A percentile compares a stretch with the other conserved stretches of the same genome.
Conservation (phyloP, 2,797 vertebrate species). For the Cynopterus sphinx region DNA sequence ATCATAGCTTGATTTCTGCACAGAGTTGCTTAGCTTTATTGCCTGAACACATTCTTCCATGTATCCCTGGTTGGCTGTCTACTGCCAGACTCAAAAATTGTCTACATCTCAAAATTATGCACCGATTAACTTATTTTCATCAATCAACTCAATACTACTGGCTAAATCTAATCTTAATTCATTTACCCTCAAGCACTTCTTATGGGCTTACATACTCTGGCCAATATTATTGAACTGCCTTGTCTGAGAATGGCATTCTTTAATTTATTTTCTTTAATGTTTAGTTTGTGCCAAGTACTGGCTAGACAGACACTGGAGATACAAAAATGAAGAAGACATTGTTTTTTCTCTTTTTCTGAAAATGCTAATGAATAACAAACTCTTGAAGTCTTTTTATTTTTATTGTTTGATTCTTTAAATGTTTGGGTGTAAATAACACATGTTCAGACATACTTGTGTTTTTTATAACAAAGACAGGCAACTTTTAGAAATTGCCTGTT, state of each 20-base stretch:
- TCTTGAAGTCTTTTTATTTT: neutral
- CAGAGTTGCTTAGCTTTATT: neutral
- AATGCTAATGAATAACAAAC: neutral
- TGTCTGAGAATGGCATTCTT: neutral
- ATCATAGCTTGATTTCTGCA: neutral
- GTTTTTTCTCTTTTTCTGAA: neutral
- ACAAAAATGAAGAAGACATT: neutral
- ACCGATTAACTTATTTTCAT: neutral
- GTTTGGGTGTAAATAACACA: slow-evolving; percentile 1
- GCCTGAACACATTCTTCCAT: neutral
- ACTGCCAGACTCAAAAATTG: neutral
- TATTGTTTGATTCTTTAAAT: neutral
- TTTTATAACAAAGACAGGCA: neutral
- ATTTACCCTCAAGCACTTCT: neutral
- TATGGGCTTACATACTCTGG: neutral
- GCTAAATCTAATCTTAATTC: neutral
- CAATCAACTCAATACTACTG: neutral
- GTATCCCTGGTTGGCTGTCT: neutral
- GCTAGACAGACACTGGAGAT: neutral
- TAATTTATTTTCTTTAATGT: neutral
- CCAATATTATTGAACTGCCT: neutral
- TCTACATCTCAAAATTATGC: neutral
- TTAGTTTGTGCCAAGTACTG: neutral
- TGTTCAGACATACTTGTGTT: neutral
- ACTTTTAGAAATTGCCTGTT: neutral